A percentile compares a stretch with the other conserved stretches of the same genome.
Conservation (phyloP, 2,113 vertebrate genomes). For the Orthonyx spaldingii region DNA sequence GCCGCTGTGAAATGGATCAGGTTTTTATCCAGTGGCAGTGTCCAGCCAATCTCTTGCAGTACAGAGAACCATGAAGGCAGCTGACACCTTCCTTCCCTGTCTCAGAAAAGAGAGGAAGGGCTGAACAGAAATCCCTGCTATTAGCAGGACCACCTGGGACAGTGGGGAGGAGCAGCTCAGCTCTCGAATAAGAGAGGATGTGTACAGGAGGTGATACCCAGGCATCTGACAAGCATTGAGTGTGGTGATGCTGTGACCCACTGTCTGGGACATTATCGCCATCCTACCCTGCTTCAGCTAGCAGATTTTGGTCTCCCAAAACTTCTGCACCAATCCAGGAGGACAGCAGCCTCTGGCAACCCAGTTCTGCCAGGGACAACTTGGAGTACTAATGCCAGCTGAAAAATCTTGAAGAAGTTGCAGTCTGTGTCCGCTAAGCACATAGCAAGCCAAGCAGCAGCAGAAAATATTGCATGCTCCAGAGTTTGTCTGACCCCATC, state of each 20-base stretch:
- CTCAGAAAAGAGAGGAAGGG: neutral
- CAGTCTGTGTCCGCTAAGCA: neutral
- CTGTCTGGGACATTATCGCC: neutral
- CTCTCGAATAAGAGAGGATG: neutral
- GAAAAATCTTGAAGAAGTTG: neutral
- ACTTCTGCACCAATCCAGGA: neutral
- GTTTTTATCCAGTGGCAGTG: neutral
- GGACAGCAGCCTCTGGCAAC: neutral
- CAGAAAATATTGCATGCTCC: neutral
- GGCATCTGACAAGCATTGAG: neutral
- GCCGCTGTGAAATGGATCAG: neutral
- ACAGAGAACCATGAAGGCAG: neutral
- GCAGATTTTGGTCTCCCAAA: neutral
- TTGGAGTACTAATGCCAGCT: neutral
- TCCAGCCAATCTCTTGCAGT: neutral
- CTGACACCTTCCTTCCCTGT: neutral
- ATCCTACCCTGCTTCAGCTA: neutral
- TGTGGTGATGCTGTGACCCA: rapidly evolving
- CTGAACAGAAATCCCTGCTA: neutral
- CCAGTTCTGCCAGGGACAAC: neutral
- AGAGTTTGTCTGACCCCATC: neutral
- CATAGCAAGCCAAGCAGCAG: neutral
- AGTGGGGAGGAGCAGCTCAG: neutral
- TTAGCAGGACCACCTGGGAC: neutral
- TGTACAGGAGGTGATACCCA: neutral